A percentile compares a stretch with the other conserved stretches of the same genome.
Evolutionary conservation across 2,797 vertebrate species (phyloP).

Genomic region (Trachops cirrhosus): DNA sequence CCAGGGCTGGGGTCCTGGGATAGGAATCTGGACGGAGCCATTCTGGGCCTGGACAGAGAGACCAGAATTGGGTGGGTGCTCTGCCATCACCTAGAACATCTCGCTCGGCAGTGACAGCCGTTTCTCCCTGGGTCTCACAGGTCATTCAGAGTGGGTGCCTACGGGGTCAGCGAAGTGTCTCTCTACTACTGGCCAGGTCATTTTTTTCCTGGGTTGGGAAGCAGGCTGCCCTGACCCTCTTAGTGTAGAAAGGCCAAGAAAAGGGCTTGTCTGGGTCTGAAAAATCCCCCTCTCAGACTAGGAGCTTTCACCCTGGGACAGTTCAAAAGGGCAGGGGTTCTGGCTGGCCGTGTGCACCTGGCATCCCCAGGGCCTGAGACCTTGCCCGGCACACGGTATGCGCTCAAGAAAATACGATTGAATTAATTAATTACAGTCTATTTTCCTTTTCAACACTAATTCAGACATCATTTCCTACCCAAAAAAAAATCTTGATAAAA

Average conservation of each 20-base stretch:
- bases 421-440: not conserved
- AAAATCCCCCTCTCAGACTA: not conserved
- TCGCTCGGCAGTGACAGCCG: not conserved
- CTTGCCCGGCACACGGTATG: not conserved
- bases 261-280: not conserved
- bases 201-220: not conserved
- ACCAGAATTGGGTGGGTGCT: not conserved
- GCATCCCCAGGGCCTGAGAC: not conserved
- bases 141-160: not conserved
- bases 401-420: not conserved
- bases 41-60: not conserved
- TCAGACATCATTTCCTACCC: not conserved
- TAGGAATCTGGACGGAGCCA: not conserved
- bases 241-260: not conserved
- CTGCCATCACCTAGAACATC: not conserved
- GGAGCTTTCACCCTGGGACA: not conserved
- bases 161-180: not conserved
- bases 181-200: not conserved
- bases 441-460: not conserved
- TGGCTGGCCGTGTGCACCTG: not conserved
- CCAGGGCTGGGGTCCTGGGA: not conserved
- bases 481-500: not conserved
- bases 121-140: not conserved
- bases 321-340: not conserved
- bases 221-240: not conserved